Evolutionary conservation across 1,140 invertebrate species (phyloP), one percentile per base, ranked within the genome.

Genomic region (Cephus cinctus): DNA sequence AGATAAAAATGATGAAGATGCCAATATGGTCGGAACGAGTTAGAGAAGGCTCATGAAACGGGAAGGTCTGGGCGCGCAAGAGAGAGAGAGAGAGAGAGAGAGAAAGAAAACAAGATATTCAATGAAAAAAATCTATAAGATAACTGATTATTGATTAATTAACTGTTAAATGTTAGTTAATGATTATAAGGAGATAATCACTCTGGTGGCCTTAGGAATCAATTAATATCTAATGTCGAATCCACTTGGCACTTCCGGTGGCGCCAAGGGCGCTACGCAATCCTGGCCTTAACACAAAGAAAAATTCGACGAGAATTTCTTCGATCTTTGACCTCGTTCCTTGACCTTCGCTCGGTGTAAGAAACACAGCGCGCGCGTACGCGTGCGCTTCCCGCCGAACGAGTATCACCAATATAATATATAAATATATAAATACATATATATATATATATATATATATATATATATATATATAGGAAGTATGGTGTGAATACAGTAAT

Each of bases 191-290:
- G 48, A 63, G 59, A 67, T 71, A 70, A 73, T 71, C 65, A 71
- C 70, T 71, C 57, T 71, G 68, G 70, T 73, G 67, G 68, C 70
- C 70, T 73, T 73, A 73, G 52, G 56, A 69, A 59, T 69, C 61
- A 68, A 65, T 67, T 63, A 61, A 68, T 70, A 66, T 65, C 63
- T 60, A 66, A 64, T 55, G 59, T 53, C 50, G 63, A 55, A 57
- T 52, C 59, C n/a, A n/a, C 52, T 59, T 53, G 57, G 55, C 55
- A 63, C 54, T 67, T 60, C 56, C 58, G 61, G 55, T 34, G 23
- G 23, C 42, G 38, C n/a, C n/a, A n/a, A n/a, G n/a, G n/a, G n/a
- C n/a, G n/a, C n/a, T n/a, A n/a, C n/a, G n/a, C n/a, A n/a, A n/a
- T n/a, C n/a, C n/a, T n/a, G n/a, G n/a, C n/a, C n/a, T n/a, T n/a